Conservation (phyloP, 2,888 invertebrate genomes). For the Myathropa florea region DNA sequence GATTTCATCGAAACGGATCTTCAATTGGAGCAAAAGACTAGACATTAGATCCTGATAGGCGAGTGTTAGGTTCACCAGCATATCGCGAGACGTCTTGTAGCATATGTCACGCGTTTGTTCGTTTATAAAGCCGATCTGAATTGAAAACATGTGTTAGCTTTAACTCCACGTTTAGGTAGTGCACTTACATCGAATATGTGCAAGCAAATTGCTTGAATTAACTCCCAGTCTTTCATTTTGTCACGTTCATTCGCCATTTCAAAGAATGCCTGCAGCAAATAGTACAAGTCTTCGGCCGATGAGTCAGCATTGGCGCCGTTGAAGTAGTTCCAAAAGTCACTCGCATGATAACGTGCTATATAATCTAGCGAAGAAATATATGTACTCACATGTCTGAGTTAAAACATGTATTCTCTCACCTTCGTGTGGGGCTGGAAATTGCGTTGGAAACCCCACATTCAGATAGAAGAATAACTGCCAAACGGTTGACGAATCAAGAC, state of each 20-base stretch:
- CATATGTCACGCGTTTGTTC: conserved; percentile 86
- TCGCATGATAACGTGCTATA: conserved; percentile 80
- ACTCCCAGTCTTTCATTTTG: conserved; percentile 83
- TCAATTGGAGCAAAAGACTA: conserved; percentile 83
- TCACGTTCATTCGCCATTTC: conserved; percentile 88
- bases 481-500: conserved; percentile 83
- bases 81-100: conserved; percentile 87
- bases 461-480: conserved; percentile 86
- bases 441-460: conserved; percentile 82
- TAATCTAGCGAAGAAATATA: conserved; percentile 78
- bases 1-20: conserved; percentile 77
- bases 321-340: conserved; percentile 82
- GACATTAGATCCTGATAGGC: conserved; percentile 87
- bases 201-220: conserved; percentile 85
- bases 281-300: conserved; percentile 88
- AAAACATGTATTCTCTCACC: conserved; percentile 40
- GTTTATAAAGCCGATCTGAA: conserved; percentile 88
- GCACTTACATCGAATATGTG: conserved; percentile 86
- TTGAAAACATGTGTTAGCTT: conserved; percentile 31
- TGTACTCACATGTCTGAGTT: not conserved
- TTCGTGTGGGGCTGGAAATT: conserved; percentile 73
- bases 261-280: conserved; percentile 88
- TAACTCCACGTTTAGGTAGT: not conserved
- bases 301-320: conserved; percentile 85
- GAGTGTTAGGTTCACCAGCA: conserved; percentile 86